Percentiles rank a stretch among this genome's conserved stretches.
These are phyloP conservation scores for Pseudopipra pipra DNA, from an alignment of 2,113 vertebrate genomes.

Conservation along the genomic window DNA sequence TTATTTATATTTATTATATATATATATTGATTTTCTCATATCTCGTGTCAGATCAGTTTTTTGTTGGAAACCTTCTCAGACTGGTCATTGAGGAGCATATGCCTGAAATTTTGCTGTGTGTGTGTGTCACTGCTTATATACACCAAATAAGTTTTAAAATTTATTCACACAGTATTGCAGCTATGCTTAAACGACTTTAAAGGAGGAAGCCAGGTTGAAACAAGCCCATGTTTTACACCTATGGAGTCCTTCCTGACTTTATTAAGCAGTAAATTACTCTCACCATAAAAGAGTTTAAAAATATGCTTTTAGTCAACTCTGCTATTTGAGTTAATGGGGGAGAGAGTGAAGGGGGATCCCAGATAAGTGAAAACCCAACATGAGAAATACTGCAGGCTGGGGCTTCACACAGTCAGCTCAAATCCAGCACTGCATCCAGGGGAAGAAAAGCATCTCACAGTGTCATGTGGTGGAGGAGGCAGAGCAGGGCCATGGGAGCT, in stretches of 20 bases:
- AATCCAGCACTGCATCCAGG: neutral
- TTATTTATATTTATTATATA: too few species aligned
- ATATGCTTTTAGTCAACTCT: neutral
- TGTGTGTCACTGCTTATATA: neutral
- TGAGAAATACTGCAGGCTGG: neutral
- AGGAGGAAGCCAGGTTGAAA: neutral
- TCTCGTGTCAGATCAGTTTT: neutral
- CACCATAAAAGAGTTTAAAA: neutral
- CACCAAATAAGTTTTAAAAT: neutral
- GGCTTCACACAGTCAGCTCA: neutral
- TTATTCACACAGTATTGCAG: neutral
- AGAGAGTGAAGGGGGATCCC: neutral
- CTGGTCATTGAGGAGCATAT: rapidly evolving
- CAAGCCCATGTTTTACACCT: neutral
- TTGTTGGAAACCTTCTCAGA: neutral
- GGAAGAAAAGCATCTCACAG: neutral
- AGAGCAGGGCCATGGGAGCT: neutral
- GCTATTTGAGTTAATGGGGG: neutral
- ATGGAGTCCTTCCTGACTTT: neutral
- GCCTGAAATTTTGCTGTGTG: neutral
- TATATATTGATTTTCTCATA: neutral
- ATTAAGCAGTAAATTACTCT: neutral
- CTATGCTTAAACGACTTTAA: neutral
- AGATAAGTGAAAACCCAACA: neutral
- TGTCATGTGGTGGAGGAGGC: neutral